Evolutionary conservation across 92 coral and sea anemone genomes (phyloP), one percentile per base, ranked within the genome.

Genomic region (Zoanthus solanderi): DNA sequence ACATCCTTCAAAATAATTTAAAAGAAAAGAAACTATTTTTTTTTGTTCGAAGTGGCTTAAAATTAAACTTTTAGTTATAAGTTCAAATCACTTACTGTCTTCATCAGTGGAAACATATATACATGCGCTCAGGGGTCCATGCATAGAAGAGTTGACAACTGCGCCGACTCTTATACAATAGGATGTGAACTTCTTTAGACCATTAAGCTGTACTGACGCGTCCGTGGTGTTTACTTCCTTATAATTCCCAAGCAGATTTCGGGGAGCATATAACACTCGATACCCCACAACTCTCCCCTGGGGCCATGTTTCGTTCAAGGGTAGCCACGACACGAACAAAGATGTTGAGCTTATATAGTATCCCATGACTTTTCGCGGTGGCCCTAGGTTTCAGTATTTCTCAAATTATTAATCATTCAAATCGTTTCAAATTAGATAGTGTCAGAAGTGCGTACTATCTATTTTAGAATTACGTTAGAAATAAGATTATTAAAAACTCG

Each of bases 121-220:
- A 88, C 94, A 91, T 79, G 89, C 87, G 78, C 91, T 87, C 30
- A 81, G 75, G 7, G 90, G 89, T 66, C 71, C 83, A 46, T 90
- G 82, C 37, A 84, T 13, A 31, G 92, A 82, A 34, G 66, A 58
- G 15, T 50, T 88, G 46, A 88, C 52, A 13, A 91, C 9, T 28
- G 88, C 87, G n/a, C 69, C 84, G 50, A 91, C 84, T 57, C 71
- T 87, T 37, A 91, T 77, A 68, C 94, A 91, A 66, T 91, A 91
- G 2, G 72, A 31, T 29, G 91, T 84, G 76, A 66, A 83, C 17
- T 76, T 87, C 37, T 44, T 75, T 50, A 91, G 80, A 23, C 90
- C 94, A 6, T 44, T 47, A 44, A 91, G 74, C 9, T 46, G 42
- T 37, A 85, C 52, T 34, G 89, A 71, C 89, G 72, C 92, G 54